Base-by-base conservation (phyloP, 2,888 invertebrate genomes). In the Scaptomyza reducta region DNA sequence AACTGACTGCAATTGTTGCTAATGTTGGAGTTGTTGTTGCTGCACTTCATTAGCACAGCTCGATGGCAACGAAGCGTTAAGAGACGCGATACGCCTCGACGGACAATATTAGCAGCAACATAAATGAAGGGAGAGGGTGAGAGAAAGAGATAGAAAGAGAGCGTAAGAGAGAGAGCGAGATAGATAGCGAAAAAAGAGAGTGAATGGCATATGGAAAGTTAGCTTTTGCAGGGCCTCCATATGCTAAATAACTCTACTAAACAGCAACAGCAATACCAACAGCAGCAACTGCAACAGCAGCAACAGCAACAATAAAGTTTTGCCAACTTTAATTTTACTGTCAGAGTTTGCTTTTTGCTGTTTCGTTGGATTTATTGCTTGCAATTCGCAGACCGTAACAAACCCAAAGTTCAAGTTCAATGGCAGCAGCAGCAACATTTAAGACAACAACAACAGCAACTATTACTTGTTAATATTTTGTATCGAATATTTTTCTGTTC, bases 371-470 rank as follows among this genome's bases (percentile, higher is more conserved):
- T 87, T 85, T 87, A 75, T 77, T 45, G 82, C 70, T 49, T 59
- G 77, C 77, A 74, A 57, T 75, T 79, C 66, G 68, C 79, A 73
- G 79, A 72, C 70, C 67, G 25, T 59, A 49, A 46, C 33, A 58
- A 40, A 60, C 46, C 14, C 70, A 75, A 77, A 79, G 78, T 84
- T 89, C 89, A 89, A 89, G 89, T 89, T 89, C 90, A 89, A 89
- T 87, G 89, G 81, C 88, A 81, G 60, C 50, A 47, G 6, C 38
- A 42, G 40, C 46, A 45, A 33, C n/a, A n/a, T n/a, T n/a, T n/a
- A 31, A 60, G 41, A n/a, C 65, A 65, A 57, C 61, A 40, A 29
- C 49, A 57, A 3, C 13, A 16, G 5, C 14, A 38, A 45, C 55
- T 55, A 14, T 31, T 22, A 11, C 41, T 35, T 35, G n/a, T 14